Percentiles rank a stretch among this genome's conserved stretches.
These are phyloP conservation scores for Falco columbarius DNA, from an alignment of 2,797 vertebrate species.

Conservation along the genomic window DNA sequence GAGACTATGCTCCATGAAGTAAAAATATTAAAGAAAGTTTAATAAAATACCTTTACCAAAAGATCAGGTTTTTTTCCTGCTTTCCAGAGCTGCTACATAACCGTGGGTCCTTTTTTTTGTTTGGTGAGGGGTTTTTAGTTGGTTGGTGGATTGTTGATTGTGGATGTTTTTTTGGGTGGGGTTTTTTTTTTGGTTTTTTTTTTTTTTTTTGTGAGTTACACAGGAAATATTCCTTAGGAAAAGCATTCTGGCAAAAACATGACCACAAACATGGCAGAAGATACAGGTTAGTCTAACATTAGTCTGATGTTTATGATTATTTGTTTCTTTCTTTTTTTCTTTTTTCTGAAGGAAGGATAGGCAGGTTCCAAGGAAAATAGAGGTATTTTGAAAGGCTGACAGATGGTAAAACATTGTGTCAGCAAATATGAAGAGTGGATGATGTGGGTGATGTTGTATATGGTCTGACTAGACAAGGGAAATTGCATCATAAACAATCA, in stretches of 20 bases:
- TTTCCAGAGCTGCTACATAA: background rate
- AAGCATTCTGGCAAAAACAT: background rate
- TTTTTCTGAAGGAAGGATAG: background rate
- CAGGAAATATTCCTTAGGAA: background rate
- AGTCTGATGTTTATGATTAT: background rate
- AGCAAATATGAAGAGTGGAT: background rate
- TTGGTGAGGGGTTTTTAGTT: accelerated
- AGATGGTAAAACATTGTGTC: background rate
- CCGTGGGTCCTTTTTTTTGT: background rate
- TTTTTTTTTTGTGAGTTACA: background rate
- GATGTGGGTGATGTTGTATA: background rate
- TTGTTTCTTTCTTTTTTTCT: background rate
- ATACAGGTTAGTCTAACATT: background rate
- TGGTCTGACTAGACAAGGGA: background rate
- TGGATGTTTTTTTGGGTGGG: background rate
- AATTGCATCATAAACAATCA: background rate
- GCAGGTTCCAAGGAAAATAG: background rate
- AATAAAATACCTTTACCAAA: background rate
- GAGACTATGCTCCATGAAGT: background rate
- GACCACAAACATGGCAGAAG: background rate
- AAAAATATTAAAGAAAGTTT: background rate
- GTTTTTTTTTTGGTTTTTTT: background rate
- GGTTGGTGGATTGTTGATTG: accelerated
- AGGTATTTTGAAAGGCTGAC: background rate
- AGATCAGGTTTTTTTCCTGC: accelerated